Percentiles rank a stretch among this genome's conserved stretches.
Conservation (phyloP, 2,113 vertebrate genomes). For the Dasypus novemcinctus region DNA sequence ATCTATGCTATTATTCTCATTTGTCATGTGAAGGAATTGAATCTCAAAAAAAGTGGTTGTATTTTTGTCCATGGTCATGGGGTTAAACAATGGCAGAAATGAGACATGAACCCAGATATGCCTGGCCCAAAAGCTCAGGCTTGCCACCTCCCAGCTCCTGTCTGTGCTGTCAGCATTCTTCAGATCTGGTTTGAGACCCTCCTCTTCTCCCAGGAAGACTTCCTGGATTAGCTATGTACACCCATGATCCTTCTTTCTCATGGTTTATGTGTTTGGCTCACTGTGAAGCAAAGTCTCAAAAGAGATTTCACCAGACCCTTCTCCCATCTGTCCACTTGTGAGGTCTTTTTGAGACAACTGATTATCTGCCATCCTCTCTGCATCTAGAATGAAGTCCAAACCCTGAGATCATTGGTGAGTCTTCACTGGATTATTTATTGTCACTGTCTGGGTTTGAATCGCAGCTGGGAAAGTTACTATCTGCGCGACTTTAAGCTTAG, state of each 20-base stretch:
- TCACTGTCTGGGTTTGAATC: neutral
- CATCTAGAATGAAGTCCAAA: neutral
- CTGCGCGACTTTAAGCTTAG: too few species aligned
- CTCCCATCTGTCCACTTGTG: neutral
- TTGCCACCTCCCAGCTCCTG: neutral
- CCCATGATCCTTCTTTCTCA: neutral
- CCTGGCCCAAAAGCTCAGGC: neutral
- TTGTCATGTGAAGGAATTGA: neutral
- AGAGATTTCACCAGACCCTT: neutral
- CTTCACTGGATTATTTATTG: neutral
- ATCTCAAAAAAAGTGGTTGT: neutral
- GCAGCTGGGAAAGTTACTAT: neutral
- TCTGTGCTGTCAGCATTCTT: neutral
- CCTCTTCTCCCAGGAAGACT: neutral
- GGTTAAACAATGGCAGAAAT: neutral
- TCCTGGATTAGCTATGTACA: neutral
- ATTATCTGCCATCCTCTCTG: neutral
- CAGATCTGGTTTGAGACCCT: neutral
- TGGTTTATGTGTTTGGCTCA: neutral
- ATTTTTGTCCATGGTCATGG: neutral
- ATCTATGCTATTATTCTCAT: neutral
- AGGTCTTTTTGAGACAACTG: neutral
- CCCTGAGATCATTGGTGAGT: accelerated
- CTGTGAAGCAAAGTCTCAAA: neutral
- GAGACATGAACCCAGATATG: neutral